Evolutionary conservation across 2,113 vertebrate genomes (phyloP), one percentile per base, ranked within the genome.

Genomic region (Corythoichthys intestinalis): DNA sequence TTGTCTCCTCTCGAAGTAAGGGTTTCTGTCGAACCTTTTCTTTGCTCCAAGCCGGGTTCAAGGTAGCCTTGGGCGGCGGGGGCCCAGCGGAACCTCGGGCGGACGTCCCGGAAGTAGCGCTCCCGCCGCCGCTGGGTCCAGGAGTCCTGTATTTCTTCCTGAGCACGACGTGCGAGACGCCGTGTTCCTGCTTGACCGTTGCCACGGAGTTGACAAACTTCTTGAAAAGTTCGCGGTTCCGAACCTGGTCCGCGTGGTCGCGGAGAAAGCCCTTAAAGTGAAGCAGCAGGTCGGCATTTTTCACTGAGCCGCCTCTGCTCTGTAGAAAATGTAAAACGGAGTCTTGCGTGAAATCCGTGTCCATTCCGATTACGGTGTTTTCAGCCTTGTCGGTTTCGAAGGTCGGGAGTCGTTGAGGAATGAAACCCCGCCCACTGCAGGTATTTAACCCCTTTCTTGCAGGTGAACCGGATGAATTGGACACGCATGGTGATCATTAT

Each of bases 201-300:
- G 97, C 97, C 83, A 98, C 83, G 0, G 94, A 86, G 85, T 98
- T 98, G 53, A 98, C 94, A 37, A 93, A 96, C 81, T 83, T 91
- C 75, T 98, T 98, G 78, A 99, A 99, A 41, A 84, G 83, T 39
- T 97, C 94, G 14, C 97, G 91, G 86, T 94, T 93, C 48, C 77
- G 89, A 67, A 80, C 84, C 52, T 79, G 87, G 84, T 93, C 84
- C 65, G 74, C 78, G 4, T 92, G 84, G 3, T 92, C 69, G 14
- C 94, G 92, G 20, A 99, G 78, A 47, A 95, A 97, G 52, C 28
- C 1, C 54, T 63, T 85, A 83, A 95, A 98, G 90, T 97, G 94
- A 1, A 70, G 73, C 48, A 97, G 76, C 72, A 99, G 73, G 0
- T 94, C 94, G 3, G 92, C 49, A 84, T 98, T 98, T 69, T 87